Evolutionary conservation across 2,113 vertebrate genomes (phyloP).

Genomic region (Ramphastos sulfuratus): DNA sequence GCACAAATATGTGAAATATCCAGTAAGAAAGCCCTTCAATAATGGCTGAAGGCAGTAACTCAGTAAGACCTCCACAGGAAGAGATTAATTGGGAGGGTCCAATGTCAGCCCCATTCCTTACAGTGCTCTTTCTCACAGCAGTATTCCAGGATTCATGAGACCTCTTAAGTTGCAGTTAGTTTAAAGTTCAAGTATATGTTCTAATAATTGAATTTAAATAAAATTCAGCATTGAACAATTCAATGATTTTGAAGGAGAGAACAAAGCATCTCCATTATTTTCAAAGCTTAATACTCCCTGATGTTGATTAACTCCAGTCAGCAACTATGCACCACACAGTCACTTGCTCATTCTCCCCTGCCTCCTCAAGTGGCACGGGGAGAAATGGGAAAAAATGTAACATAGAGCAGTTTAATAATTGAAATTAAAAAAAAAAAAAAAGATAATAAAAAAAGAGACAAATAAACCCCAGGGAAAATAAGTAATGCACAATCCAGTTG

Average conservation of each 20-base stretch:
- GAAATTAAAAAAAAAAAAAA: background rate
- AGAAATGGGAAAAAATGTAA: background rate
- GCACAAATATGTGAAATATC: background rate
- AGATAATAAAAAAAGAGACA: background rate
- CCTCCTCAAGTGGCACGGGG: background rate
- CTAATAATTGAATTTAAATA: background rate
- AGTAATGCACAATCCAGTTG: background rate
- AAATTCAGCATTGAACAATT: background rate
- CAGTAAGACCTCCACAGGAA: background rate
- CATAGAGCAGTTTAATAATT: background rate
- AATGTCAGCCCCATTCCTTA: background rate
- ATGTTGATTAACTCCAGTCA: background rate
- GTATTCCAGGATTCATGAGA: background rate
- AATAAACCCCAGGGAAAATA: background rate
- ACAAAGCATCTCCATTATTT: background rate
- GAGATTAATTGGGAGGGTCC: background rate
- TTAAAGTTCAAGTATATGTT: background rate
- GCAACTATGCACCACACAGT: background rate
- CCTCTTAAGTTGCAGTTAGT: background rate
- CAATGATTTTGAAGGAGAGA: background rate
- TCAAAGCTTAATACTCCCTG: background rate
- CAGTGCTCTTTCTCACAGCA: background rate
- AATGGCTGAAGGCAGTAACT: background rate
- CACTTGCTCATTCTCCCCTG: background rate
- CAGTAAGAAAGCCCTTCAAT: background rate